Conservation (phyloP, 2,113 vertebrate species). For the Rhodinocichla rosea region DNA sequence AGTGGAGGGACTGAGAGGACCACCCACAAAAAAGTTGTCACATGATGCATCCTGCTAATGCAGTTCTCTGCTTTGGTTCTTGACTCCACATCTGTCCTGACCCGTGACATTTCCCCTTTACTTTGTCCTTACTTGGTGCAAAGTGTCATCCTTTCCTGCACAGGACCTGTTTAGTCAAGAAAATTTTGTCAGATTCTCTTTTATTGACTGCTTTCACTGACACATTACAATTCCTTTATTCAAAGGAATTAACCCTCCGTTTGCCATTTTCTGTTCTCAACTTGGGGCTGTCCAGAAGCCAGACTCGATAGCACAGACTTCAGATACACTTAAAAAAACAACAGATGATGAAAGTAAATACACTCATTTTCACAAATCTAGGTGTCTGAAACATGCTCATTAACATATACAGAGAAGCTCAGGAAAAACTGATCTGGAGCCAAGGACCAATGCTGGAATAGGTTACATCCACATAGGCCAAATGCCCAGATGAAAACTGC, state of each 20-base stretch:
- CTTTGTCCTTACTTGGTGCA: neutral
- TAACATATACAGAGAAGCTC: neutral
- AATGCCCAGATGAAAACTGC: neutral
- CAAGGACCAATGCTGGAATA: neutral
- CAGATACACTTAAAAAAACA: neutral
- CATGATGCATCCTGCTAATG: neutral
- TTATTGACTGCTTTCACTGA: neutral
- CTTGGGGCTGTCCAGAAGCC: neutral
- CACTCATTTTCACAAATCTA: neutral
- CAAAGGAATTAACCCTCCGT: neutral
- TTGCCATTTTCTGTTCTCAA: neutral
- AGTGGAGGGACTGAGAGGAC: accelerated
- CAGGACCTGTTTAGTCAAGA: neutral
- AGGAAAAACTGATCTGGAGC: neutral
- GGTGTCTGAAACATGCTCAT: neutral
- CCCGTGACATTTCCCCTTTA: neutral
- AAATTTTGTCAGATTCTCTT: neutral
- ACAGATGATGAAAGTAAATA: neutral
- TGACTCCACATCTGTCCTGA: neutral
- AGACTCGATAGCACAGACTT: neutral
- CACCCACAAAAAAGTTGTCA: neutral
- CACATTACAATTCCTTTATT: neutral
- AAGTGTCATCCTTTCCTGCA: neutral
- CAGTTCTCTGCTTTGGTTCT: neutral
- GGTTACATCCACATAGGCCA: neutral